Base-by-base conservation (phyloP, 1,140 invertebrate genomes). In the Aphidius gifuensis region DNA sequence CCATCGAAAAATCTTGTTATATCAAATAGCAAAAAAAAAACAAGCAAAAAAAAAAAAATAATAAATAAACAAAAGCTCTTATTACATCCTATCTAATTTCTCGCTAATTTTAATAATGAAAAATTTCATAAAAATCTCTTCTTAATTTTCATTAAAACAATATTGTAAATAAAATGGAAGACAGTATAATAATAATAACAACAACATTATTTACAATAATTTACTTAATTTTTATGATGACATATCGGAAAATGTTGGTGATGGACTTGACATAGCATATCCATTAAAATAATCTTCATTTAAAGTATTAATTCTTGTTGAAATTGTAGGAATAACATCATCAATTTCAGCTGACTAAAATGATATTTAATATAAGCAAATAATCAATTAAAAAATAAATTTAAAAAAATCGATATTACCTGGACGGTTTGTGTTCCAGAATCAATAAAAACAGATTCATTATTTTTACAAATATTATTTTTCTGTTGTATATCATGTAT, bases 161-260 rank as follows among this genome's bases (percentile, higher is more conserved):
- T 32, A 32, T 32, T 43, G 1, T 9, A 11, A 55, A 39, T 39
- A 38, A 38, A 7, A 55, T 55, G 53, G 53, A 55, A 55, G 53
- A 55, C 53, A 42, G 9, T 55, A 55, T n/a, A 55, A 43, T 55
- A 55, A 40, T 21, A 42, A 11, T 5, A 38, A 38, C 42, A 55
- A 9, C 5, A 8, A 44, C 1, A 43, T 43, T 43, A 43, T n/a
- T 49, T n/a, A n/a, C 47, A 49, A 49, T 11, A 3, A 16, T 1
- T 49, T 49, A 16, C 5, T 32, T 0, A 32, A 32, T 3, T 32
- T 65, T 66, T 70, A 69, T 9, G 71, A 72, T 11, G 70, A 71
- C 45, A 69, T 67, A 21, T 73, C 67, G 46, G 71, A 71, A 59
- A 67, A 72, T 1, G 70, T 71, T 46, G 68, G 64, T 4, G 71